A percentile compares a stretch with the other conserved stretches of the same genome.
Evolutionary conservation across 2,888 invertebrate genomes (phyloP).

Genomic region (Chamaedrilus cognettii): DNA sequence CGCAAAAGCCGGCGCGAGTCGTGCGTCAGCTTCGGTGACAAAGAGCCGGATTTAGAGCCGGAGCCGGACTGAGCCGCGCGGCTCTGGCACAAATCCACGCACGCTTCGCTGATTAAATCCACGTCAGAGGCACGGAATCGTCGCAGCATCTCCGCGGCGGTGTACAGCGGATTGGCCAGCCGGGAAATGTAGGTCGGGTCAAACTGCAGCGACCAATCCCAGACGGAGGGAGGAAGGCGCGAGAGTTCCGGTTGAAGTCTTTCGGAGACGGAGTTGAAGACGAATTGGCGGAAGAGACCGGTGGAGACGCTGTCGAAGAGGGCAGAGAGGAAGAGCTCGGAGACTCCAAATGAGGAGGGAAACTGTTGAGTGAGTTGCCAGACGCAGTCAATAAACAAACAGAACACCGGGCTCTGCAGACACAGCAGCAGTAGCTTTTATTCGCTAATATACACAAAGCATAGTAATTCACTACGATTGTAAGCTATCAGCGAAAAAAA

Average conservation of each 20-base stretch:
- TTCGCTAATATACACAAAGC: too few species aligned
- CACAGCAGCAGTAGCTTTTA: too few species aligned
- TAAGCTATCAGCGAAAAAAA: too few species aligned
- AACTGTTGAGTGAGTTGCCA: conserved; percentile 90
- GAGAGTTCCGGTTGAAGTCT: conserved; percentile 43
- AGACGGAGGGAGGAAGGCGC: conserved; percentile 64
- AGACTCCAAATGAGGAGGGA: conserved; percentile 87
- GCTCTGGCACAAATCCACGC: too few species aligned
- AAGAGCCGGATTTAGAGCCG: not conserved
- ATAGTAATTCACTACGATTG: too few species aligned
- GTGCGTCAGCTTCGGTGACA: conserved; percentile 3
- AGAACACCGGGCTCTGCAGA: conserved; percentile 79
- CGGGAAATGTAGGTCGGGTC: conserved; percentile 76
- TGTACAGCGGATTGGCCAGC: conserved; percentile 81
- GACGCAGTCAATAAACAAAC: conserved; percentile 89
- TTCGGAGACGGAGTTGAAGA: conserved; percentile 76
- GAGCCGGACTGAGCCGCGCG: not conserved
- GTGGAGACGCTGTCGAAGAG: conserved; percentile 88
- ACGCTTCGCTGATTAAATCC: too few species aligned
- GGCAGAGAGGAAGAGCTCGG: conserved; percentile 87
- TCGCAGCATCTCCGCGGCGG: conserved; percentile 17
- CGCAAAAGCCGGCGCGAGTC: not conserved
- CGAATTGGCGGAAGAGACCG: conserved; percentile 89
- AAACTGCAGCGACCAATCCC: conserved; percentile 92
- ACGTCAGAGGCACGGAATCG: too few species aligned